Evolutionary conservation across 2,888 invertebrate genomes (phyloP).

Genomic region (Monopis laevigella): DNA sequence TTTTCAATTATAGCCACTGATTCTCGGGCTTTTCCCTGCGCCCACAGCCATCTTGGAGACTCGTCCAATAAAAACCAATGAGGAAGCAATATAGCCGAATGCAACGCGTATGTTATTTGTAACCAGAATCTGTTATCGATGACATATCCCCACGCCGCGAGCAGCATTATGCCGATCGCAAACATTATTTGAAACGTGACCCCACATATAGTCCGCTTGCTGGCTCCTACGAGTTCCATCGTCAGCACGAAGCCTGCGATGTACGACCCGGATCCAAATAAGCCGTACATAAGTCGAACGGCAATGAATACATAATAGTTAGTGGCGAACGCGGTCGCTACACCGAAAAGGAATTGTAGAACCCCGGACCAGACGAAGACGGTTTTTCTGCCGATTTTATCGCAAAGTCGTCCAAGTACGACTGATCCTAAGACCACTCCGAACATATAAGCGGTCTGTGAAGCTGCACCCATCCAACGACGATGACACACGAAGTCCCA

Average conservation of each 20-base stretch:
- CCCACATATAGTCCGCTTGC: constrained; percentile 82
- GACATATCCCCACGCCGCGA: constrained; percentile 83
- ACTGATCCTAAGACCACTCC: constrained; percentile 85
- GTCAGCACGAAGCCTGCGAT: constrained; percentile 74
- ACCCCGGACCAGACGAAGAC: constrained; percentile 81
- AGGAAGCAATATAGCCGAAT: constrained; percentile 74
- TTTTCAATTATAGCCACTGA: constrained; percentile 79
- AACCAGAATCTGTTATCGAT: constrained; percentile 78
- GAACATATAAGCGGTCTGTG: constrained; percentile 84
- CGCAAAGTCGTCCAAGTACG: constrained; percentile 79
- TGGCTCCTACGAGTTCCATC: constrained; percentile 86
- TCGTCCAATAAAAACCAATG: constrained; percentile 90
- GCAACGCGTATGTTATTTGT: constrained; percentile 81
- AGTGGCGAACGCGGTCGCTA: constrained; percentile 78
- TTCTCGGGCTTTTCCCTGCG: constrained; percentile 78
- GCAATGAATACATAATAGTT: constrained; percentile 76
- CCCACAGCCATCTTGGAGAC: constrained; percentile 89
- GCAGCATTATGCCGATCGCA: constrained; percentile 81
- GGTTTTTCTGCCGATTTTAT: constrained; percentile 81
- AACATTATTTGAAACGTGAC: constrained; percentile 83
- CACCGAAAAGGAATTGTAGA: constrained; percentile 74
- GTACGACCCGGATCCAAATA: constrained; percentile 84
- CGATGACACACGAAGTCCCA: constrained; percentile 84
- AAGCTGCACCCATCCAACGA: constrained; percentile 84
- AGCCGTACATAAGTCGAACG: constrained; percentile 77